Evolutionary conservation across 1,140 invertebrate species (phyloP).

Genomic region (Cyclargus thomasi): DNA sequence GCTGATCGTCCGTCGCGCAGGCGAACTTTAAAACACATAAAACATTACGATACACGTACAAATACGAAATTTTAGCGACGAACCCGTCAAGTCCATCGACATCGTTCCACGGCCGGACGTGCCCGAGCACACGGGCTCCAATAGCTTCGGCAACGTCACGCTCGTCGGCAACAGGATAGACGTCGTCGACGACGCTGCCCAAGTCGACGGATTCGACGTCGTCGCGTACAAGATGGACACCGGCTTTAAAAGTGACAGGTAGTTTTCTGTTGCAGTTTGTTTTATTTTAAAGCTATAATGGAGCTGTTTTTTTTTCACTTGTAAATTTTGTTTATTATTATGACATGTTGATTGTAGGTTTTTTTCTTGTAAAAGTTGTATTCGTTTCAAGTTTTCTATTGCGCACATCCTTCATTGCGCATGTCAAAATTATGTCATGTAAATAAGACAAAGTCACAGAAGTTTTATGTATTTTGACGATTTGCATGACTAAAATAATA

Average conservation of each 20-base stretch:
- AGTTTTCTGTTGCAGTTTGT: no score
- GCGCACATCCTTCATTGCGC: no score
- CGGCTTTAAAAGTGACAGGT: conserved; percentile 64
- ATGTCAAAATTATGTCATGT: no score
- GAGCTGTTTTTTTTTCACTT: conserved; percentile 16
- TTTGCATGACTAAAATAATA: no score
- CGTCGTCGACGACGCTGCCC: conserved; percentile 70
- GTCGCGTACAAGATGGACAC: conserved; percentile 83
- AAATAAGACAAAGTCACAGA: no score
- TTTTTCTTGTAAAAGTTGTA: no score
- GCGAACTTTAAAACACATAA: neutral
- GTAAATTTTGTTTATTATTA: neutral
- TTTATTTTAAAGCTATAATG: no score
- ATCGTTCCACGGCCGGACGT: conserved; percentile 36
- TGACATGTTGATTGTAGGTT: no score
- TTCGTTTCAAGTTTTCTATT: no score
- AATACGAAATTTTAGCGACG: conserved; percentile 41
- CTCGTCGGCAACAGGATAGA: conserved; percentile 91
- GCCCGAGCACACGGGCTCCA: conserved; percentile 69
- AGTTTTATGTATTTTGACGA: no score
- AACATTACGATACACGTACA: no score
- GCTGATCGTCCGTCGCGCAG: no score
- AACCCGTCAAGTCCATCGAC: conserved; percentile 45
- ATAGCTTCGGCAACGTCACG: conserved; percentile 87
- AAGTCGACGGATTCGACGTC: conserved; percentile 76